phyloP scores from a whole-genome alignment of 2,888 invertebrate genomes.

The Drosophila rellima region DNA sequence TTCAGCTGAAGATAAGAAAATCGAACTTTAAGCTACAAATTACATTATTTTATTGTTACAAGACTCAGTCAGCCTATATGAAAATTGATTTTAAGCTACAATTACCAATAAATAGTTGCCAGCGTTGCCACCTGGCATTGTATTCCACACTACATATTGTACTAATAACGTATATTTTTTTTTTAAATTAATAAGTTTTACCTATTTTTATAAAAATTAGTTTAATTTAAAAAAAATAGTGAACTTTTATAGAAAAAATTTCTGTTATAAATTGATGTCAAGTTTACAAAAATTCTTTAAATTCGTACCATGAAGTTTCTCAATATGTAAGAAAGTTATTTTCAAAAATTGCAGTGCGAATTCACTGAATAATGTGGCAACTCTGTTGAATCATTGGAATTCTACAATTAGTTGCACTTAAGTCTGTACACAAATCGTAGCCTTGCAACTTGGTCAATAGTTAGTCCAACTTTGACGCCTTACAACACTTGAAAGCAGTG shows the following conservation, averaged over 20 bases:
- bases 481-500: slow-evolving; percentile 6
- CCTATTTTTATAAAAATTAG: too few relatives aligned
- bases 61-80: too few relatives aligned
- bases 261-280: neutral
- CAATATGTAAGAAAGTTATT: neutral
- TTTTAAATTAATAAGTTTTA: too few relatives aligned
- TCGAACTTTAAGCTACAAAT: neutral
- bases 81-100: too few relatives aligned
- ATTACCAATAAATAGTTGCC: too few relatives aligned
- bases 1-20: neutral
- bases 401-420: neutral
- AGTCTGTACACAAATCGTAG: neutral
- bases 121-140: too few relatives aligned
- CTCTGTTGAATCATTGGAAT: neutral
- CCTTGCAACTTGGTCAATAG: neutral
- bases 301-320: neutral
- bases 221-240: too few relatives aligned
- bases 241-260: too few relatives aligned
- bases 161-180: too few relatives aligned
- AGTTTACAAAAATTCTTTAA: neutral
- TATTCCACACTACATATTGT: too few relatives aligned
- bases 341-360: too few relatives aligned
- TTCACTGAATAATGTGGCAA: neutral
- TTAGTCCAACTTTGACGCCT: neutral
- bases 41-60: neutral